Evolutionary conservation across 2,888 invertebrate species (phyloP).

Genomic region (Diarsia mendica): DNA sequence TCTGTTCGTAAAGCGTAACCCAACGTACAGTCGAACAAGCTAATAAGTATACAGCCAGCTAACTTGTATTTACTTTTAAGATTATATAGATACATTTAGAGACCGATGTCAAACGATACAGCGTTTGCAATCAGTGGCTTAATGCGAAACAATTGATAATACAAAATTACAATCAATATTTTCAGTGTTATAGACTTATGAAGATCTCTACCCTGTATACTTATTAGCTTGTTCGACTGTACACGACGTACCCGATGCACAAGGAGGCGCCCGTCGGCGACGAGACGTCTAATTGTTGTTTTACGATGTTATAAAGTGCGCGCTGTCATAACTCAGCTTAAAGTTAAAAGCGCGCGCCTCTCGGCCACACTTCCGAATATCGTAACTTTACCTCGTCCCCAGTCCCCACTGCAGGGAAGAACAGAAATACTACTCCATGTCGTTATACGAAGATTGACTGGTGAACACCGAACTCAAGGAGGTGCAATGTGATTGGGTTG

Average conservation of each 20-base stretch:
- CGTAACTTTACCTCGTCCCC: constrained; percentile 32
- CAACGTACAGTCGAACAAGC: neutral
- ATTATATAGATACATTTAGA: no score
- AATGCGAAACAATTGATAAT: no score
- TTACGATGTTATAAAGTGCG: constrained; percentile 43
- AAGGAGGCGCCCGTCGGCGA: neutral
- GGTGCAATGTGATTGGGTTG: neutral
- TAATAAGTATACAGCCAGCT: no score
- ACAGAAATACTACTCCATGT: constrained; percentile 17
- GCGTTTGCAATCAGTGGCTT: no score
- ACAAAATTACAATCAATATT: no score
- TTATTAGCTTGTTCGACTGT: no score
- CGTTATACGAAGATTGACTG: no score
- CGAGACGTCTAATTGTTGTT: constrained; percentile 34
- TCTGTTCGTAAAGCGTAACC: constrained; percentile 31
- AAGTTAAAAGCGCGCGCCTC: constrained; percentile 27
- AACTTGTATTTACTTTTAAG: no score
- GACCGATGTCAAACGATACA: no score
- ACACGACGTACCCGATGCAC: neutral
- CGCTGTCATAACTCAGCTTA: constrained; percentile 27
- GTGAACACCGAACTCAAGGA: no score
- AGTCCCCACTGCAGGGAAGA: neutral
- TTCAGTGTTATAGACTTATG: no score
- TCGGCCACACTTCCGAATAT: constrained; percentile 44
- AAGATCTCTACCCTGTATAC: no score